phyloP scores from a whole-genome alignment of 1,140 invertebrate species.

The Dendrolimus punctatus region DNA sequence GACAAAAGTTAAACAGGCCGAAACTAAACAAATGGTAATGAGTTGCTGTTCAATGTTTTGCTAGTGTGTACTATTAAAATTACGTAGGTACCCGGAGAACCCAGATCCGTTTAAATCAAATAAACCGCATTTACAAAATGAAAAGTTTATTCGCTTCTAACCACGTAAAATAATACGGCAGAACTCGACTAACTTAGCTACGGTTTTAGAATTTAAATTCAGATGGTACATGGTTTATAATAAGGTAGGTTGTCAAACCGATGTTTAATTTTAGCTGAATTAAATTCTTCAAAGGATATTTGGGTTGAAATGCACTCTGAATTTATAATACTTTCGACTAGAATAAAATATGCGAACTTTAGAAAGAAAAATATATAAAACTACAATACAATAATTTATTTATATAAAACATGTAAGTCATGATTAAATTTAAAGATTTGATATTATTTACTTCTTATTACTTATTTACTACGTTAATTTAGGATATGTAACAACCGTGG shows the following conservation, averaged over 20 bases:
- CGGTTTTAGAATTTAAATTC: conserved; percentile 21
- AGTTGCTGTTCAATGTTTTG: conserved; percentile 12
- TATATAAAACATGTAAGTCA: too few relatives aligned
- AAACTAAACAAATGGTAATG: conserved; percentile 6
- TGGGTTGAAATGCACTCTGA: too few relatives aligned
- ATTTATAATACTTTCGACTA: conserved; percentile 4
- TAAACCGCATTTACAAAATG: conserved; percentile 26
- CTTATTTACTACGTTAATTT: too few relatives aligned
- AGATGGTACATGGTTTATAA: conserved; percentile 9
- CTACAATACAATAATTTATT: too few relatives aligned
- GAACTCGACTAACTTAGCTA: conserved; percentile 19
- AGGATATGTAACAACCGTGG: too few relatives aligned
- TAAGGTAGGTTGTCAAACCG: background rate
- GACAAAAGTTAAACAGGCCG: conserved; percentile 1
- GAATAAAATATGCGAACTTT: too few relatives aligned
- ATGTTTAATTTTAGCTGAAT: conserved; percentile 6
- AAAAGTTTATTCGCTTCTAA: conserved; percentile 22
- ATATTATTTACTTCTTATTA: too few relatives aligned
- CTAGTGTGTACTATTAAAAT: conserved; percentile 16
- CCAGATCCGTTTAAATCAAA: conserved; percentile 19
- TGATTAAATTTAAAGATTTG: too few relatives aligned
- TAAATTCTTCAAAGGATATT: conserved; percentile 1
- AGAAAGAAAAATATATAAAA: too few relatives aligned
- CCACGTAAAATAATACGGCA: conserved; percentile 23
- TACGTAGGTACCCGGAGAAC: conserved; percentile 11